Evolutionary conservation across 2,888 invertebrate species (phyloP), one percentile per base, ranked within the genome.

Genomic region (Pammene aurita): DNA sequence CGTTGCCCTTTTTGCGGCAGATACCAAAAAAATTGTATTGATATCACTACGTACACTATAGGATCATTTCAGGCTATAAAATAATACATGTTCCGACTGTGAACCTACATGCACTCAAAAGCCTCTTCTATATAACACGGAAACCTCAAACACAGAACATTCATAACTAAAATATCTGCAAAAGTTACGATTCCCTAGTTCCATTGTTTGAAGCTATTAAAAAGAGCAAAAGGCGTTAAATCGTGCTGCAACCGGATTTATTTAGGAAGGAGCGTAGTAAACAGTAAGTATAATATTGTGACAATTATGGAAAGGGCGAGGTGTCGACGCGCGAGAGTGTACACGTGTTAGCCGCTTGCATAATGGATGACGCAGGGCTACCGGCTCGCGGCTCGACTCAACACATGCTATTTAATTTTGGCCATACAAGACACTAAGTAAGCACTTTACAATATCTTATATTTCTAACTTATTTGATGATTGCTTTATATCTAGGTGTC

Each of bases 261-360:
- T 77, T 79, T 78, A 78, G 77, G 76, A 76, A 72, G 71, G 73
- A 77, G 75, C 77, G 77, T 78, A 81, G 82, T 82, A 79, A 79
- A 78, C 80, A 78, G 82, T 79, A 81, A 83, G 84, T 84, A 81
- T 84, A 83, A 84, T 85, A 84, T 86, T 80, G 86, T 79, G 84
- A 89, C 90, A 90, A 90, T 90, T 91, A 90, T 89, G 87, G 89
- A 82, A 82, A 83, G 81, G 81, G 78, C 79, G 76, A 90, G 90
- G 89, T 90, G 90, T 90, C 86, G 86, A 75, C 74, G 78, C 78
- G 78, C 80, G 80, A 79, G 80, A 80, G 82, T 78, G 76, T 83
- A 92, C 91, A 91, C 90, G 89, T 91, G 91, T 91, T 86, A 80
- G 81, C 79, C 82, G 83, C 87, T 84, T 87, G 89, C 86, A 89